phyloP scores from a whole-genome alignment of 2,888 invertebrate genomes.

The Seladonia tumulorum region DNA sequence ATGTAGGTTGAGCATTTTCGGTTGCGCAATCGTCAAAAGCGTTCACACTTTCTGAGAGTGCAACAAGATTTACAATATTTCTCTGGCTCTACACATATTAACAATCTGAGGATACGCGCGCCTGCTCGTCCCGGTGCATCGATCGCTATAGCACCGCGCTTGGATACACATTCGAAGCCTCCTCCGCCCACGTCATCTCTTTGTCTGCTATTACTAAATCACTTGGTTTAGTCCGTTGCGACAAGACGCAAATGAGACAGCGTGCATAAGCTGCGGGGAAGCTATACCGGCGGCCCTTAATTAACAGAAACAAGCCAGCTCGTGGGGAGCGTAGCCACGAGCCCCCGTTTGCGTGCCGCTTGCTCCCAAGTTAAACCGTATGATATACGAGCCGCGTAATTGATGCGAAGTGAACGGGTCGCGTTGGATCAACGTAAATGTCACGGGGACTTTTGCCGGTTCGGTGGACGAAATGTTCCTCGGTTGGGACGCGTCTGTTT shows the following conservation, averaged over 20 bases:
- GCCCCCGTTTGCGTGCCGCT: slow-evolving; percentile 4
- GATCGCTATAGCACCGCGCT: no score
- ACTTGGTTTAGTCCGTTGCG: slow-evolving; percentile 44
- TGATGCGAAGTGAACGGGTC: slow-evolving; percentile 11
- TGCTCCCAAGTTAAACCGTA: slow-evolving; percentile 14
- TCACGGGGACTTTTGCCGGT: slow-evolving; percentile 9
- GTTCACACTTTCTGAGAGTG: no score
- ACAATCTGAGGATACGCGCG: not conserved
- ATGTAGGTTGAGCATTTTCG: no score
- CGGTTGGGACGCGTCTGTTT: not conserved
- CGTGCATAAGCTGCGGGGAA: slow-evolving; percentile 12
- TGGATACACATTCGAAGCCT: slow-evolving; percentile 10
- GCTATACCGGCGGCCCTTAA: slow-evolving; percentile 23
- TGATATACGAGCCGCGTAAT: slow-evolving; percentile 35
- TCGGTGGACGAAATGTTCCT: not conserved
- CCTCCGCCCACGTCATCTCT: slow-evolving; percentile 30
- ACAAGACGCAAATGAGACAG: slow-evolving; percentile 38
- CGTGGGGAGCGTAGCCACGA: not conserved
- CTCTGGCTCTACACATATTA: no score
- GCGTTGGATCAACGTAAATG: slow-evolving; percentile 32
- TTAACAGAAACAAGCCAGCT: slow-evolving; percentile 38
- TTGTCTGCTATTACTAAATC: slow-evolving; percentile 61
- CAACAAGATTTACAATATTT: no score
- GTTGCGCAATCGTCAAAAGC: no score
- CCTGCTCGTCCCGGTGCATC: no score